Evolutionary conservation across 64 coral and sea anemone species (phyloP), one percentile per base, ranked within the genome.

Genomic region (Hydrozoanthus tunicans): DNA sequence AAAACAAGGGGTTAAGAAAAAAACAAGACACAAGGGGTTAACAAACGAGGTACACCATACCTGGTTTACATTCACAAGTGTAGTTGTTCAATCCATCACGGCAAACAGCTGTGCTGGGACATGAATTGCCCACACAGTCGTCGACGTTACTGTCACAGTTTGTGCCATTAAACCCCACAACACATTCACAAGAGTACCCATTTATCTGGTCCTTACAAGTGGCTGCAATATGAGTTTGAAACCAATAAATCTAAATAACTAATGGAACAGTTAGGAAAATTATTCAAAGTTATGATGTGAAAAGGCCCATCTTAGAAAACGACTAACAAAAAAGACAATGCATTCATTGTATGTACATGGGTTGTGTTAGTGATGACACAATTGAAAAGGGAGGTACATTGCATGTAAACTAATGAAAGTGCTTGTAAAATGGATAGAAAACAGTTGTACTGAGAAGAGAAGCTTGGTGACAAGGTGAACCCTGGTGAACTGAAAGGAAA

Each of bases 31-130:
- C 20, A 20, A 20, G 20, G 20, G 20, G 20, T 20, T 51, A 73
- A 8, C 9, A 10, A 12, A 73, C 25, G 9, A 10, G 7, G 26
- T 59, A 55, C 62, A 51, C 79, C 95, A 51, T 77, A 96, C 95
- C 95, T n/a, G 89, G 81, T 58, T 93, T 93, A 91, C 95, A 96
- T 62, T 88, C 66, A 77, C 95, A 96, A 2, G 65, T 91, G 58
- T 89, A 96, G 75, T 80, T 86, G 68, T 96, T 96, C 68, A 93
- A 13, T 61, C 89, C 88, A 91, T 96, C 95, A 51, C 53, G 13
- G 43, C 95, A 96, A 11, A 14, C 8, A 23, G 86, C 86, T 24
- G 90, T 91, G 68, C 62, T 73, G 14, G 90, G 93, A 58, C 95
- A 96, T 5, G 79, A 80, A 77, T 93, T 83, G 32, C 20, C 58